Evolutionary conservation across 2,888 invertebrate genomes (phyloP).

Genomic region (Xestia ashworthii): DNA sequence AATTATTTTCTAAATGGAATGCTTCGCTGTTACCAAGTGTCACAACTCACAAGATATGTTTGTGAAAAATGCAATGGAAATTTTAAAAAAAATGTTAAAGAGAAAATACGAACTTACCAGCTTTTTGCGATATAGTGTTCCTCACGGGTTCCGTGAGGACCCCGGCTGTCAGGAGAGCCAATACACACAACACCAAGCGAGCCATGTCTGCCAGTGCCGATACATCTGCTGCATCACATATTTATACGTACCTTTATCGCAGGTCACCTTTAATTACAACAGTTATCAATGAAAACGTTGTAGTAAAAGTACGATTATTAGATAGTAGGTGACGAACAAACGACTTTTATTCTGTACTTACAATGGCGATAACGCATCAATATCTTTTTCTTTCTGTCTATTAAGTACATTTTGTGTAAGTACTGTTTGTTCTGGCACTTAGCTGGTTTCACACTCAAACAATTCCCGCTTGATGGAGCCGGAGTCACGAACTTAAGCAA

Average conservation of each 20-base stretch:
- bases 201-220: slow-evolving; percentile 79
- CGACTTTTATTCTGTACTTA: slow-evolving; percentile 52
- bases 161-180: slow-evolving; percentile 81
- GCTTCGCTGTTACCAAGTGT: not conserved
- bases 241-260: slow-evolving; percentile 70
- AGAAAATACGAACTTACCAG: slow-evolving; percentile 76
- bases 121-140: slow-evolving; percentile 70
- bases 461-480: slow-evolving; percentile 49
- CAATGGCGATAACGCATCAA: slow-evolving; percentile 50
- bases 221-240: slow-evolving; percentile 60
- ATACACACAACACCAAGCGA: slow-evolving; percentile 79
- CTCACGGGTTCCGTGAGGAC: slow-evolving; percentile 76
- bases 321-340: slow-evolving; percentile 42
- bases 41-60: not conserved
- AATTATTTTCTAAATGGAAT: not conserved
- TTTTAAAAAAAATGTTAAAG: not conserved
- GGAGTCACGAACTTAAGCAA: slow-evolving; percentile 62
- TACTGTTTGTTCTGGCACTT: slow-evolving; percentile 16
- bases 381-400: slow-evolving; percentile 41
- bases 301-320: slow-evolving; percentile 56
- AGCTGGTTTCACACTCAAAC: slow-evolving; percentile 35
- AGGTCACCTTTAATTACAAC: slow-evolving; percentile 60
- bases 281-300: slow-evolving; percentile 55
- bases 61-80: not conserved
- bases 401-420: slow-evolving; percentile 35